These are phyloP conservation scores for Caenorhabditis sp. DNA, from an alignment of 2,888 invertebrate genomes.

Conservation along the genomic window DNA sequence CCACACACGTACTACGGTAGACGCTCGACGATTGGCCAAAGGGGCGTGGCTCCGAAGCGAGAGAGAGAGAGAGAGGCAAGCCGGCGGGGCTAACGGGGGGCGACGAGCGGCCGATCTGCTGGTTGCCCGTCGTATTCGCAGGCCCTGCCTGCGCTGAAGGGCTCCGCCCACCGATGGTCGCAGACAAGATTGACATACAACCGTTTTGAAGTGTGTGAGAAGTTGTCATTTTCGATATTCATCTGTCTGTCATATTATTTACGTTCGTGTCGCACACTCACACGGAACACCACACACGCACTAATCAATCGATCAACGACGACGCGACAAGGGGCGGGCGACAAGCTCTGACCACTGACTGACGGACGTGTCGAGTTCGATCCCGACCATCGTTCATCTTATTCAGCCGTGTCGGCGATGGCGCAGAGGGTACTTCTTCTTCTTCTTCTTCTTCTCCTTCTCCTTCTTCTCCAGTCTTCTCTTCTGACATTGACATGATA, in stretches of 20 bases:
- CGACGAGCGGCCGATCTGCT: conserved; percentile 23
- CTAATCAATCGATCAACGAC: conserved; percentile 57
- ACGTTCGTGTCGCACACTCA: conserved; percentile 25
- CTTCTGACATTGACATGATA: conserved; percentile 56
- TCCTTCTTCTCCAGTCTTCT: neutral
- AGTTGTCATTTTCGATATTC: conserved; percentile 63
- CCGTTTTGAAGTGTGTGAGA: conserved; percentile 61
- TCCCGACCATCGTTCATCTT: conserved; percentile 62
- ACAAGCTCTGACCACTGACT: conserved; percentile 32
- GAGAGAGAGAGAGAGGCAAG: conserved; percentile 7
- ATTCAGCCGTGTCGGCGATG: conserved; percentile 57
- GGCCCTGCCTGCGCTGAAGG: conserved; percentile 11
- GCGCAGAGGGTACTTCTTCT: conserved; percentile 58
- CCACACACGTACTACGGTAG: conserved; percentile 3
- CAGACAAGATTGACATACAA: conserved; percentile 62
- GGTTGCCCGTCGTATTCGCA: conserved; percentile 30
- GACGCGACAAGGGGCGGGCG: conserved; percentile 23
- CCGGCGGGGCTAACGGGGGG: conserved; percentile 33
- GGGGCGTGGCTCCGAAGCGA: conserved; percentile 19
- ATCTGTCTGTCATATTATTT: conserved; percentile 61
- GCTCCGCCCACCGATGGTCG: conserved; percentile 49
- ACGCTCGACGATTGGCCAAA: conserved; percentile 29
- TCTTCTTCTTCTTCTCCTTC: conserved; percentile 20
- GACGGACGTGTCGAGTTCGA: conserved; percentile 53
- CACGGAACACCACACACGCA: conserved; percentile 29